A percentile compares a stretch with the other conserved stretches of the same genome.
Evolutionary conservation across 2,888 invertebrate genomes (phyloP).

Genomic region (Psylliodes chrysocephalus): DNA sequence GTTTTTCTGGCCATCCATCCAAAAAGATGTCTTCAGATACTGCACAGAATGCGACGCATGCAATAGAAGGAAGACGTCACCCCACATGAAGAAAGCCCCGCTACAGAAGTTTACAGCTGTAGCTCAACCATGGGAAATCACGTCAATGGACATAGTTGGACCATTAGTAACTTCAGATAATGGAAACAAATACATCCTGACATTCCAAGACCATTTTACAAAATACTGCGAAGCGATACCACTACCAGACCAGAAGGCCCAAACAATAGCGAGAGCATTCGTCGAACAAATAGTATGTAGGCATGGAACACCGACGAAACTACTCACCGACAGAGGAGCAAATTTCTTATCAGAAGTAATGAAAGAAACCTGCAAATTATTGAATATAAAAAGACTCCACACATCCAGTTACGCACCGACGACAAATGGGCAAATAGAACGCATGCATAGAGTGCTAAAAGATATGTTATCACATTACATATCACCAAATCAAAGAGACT

Average conservation of each 20-base stretch:
- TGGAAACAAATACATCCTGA: constrained; percentile 52
- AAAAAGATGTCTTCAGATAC: constrained; percentile 44
- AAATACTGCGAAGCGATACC: constrained; percentile 51
- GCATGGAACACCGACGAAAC: constrained; percentile 48
- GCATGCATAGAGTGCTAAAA: constrained; percentile 50
- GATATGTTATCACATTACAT: constrained; percentile 51
- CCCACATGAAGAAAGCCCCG: constrained; percentile 40
- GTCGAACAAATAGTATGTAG: constrained; percentile 46
- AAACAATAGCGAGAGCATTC: constrained; percentile 48
- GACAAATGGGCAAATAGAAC: constrained; percentile 53
- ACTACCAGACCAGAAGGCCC: constrained; percentile 48
- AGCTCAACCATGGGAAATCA: constrained; percentile 42
- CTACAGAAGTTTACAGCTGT: constrained; percentile 43
- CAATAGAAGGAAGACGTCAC: constrained; percentile 45
- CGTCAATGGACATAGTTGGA: constrained; percentile 51
- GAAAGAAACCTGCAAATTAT: constrained; percentile 43
- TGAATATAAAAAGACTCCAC: constrained; percentile 46
- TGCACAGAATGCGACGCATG: constrained; percentile 47
- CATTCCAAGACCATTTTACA: constrained; percentile 49
- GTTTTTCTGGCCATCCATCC: constrained; percentile 50
- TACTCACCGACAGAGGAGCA: constrained; percentile 51
- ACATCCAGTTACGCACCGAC: constrained; percentile 52
- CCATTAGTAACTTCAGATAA: constrained; percentile 42
- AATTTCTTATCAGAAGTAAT: constrained; percentile 51
- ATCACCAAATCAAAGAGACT: constrained; percentile 42